Percentiles rank a stretch among this genome's conserved stretches.
phyloP scores from a whole-genome alignment of 1,140 invertebrate genomes.

The Musca domestica region DNA sequence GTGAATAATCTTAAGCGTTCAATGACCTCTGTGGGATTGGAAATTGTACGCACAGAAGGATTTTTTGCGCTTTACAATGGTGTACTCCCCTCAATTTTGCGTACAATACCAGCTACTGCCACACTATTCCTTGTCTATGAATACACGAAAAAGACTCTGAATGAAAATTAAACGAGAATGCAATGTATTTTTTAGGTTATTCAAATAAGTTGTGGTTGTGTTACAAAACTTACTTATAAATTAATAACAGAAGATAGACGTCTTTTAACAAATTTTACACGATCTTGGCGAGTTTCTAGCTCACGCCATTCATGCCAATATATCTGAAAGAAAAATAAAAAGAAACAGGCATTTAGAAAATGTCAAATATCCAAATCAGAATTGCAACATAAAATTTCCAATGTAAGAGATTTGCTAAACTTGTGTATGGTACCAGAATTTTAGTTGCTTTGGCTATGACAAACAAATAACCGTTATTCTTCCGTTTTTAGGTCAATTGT shows the following conservation, averaged over 20 bases:
- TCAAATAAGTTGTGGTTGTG: background rate
- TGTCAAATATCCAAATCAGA: no score
- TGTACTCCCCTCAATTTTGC: slow-evolving; percentile 83
- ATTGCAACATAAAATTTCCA: background rate
- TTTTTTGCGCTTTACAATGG: slow-evolving; percentile 85
- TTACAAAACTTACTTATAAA: slow-evolving; percentile 10
- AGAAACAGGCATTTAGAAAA: background rate
- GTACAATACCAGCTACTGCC: slow-evolving; percentile 93
- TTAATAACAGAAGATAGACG: slow-evolving; percentile 36
- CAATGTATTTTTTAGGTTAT: background rate
- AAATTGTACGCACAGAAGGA: slow-evolving; percentile 80
- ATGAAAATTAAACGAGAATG: no score
- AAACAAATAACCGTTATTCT: no score
- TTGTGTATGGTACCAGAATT: background rate
- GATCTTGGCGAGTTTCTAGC: slow-evolving; percentile 39
- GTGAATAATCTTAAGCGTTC: slow-evolving; percentile 68
- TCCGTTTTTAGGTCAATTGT: no score
- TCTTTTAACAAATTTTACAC: slow-evolving; percentile 41
- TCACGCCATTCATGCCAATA: slow-evolving; percentile 53
- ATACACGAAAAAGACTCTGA: slow-evolving; percentile 79
- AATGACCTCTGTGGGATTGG: slow-evolving; percentile 66
- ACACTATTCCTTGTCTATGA: slow-evolving; percentile 92
- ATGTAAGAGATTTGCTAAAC: background rate
- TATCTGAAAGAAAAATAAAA: slow-evolving; percentile 38
- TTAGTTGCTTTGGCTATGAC: no score